phyloP scores from a whole-genome alignment of 2,113 vertebrate genomes.

The Cavia aperea region DNA sequence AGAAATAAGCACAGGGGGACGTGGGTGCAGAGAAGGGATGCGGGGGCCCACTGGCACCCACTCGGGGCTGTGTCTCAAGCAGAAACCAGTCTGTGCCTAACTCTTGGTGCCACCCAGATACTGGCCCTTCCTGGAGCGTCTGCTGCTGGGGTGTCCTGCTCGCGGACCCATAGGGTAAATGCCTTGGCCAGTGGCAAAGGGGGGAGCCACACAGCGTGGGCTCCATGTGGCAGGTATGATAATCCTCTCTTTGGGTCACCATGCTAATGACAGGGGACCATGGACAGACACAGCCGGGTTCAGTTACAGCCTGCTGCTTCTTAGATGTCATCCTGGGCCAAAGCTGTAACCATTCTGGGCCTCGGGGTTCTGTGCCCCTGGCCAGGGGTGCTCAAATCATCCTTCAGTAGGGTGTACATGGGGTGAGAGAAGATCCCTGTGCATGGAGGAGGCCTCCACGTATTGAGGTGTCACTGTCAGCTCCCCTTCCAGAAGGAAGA shows the following conservation, averaged over 20 bases:
- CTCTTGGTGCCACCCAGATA: background rate
- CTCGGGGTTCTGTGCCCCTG: background rate
- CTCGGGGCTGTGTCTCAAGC: background rate
- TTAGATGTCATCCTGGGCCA: background rate
- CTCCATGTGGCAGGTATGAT: background rate
- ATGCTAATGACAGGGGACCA: background rate
- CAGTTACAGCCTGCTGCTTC: background rate
- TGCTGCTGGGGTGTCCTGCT: background rate
- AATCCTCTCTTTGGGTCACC: background rate
- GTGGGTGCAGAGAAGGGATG: accelerated
- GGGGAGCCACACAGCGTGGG: accelerated
- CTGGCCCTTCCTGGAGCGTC: background rate
- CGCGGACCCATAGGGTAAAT: background rate
- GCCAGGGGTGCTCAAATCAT: background rate
- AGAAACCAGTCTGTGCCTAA: background rate
- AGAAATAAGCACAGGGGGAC: too few relatives aligned
- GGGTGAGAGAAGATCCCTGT: too few relatives aligned
- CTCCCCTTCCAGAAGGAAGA: background rate
- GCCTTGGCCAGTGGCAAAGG: background rate
- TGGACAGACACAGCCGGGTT: background rate
- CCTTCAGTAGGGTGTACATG: background rate
- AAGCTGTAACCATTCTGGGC: background rate
- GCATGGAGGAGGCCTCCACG: accelerated
- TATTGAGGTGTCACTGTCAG: background rate
- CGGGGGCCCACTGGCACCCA: too few relatives aligned